These are phyloP conservation scores for Lottia scabra DNA, from an alignment of 2,888 invertebrate genomes.

Conservation along the genomic window DNA sequence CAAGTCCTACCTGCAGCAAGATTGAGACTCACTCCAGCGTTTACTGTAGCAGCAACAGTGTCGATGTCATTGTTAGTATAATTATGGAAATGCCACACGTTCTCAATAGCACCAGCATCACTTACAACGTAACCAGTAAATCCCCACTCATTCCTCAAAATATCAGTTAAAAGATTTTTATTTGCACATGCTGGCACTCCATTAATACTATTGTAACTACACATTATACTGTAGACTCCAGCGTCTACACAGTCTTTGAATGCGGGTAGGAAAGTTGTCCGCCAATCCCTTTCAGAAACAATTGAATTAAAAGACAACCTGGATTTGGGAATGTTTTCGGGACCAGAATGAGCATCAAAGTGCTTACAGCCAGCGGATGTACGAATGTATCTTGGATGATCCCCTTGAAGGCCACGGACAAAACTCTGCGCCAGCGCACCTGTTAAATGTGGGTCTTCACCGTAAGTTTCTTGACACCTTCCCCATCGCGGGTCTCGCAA, in stretches of 20 bases:
- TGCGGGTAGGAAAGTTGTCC: slow-evolving; percentile 57
- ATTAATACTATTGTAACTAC: slow-evolving; percentile 62
- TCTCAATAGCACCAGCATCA: slow-evolving; percentile 53
- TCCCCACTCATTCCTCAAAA: slow-evolving; percentile 52
- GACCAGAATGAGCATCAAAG: slow-evolving; percentile 59
- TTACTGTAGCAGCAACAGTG: slow-evolving; percentile 33
- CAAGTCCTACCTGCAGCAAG: slow-evolving; percentile 29
- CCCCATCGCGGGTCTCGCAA: slow-evolving; percentile 58
- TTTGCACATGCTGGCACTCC: slow-evolving; percentile 60
- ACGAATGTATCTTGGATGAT: slow-evolving; percentile 46
- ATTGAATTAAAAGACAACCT: slow-evolving; percentile 44
- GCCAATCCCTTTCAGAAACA: slow-evolving; percentile 49
- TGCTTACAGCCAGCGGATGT: slow-evolving; percentile 63
- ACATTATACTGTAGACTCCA: slow-evolving; percentile 58
- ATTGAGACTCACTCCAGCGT: slow-evolving; percentile 50
- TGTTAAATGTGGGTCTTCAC: slow-evolving; percentile 57
- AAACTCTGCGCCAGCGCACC: slow-evolving; percentile 43
- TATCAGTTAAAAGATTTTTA: slow-evolving; percentile 48
- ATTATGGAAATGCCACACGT: slow-evolving; percentile 40
- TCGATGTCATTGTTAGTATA: slow-evolving; percentile 37
- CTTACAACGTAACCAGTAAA: slow-evolving; percentile 59
- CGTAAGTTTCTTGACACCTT: slow-evolving; percentile 60
- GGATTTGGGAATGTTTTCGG: slow-evolving; percentile 54
- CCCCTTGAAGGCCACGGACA: slow-evolving; percentile 54
- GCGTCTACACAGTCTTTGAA: slow-evolving; percentile 57